These are phyloP conservation scores for Eubasilissa regina DNA, from an alignment of 1,140 invertebrate genomes.

Conservation along the genomic window DNA sequence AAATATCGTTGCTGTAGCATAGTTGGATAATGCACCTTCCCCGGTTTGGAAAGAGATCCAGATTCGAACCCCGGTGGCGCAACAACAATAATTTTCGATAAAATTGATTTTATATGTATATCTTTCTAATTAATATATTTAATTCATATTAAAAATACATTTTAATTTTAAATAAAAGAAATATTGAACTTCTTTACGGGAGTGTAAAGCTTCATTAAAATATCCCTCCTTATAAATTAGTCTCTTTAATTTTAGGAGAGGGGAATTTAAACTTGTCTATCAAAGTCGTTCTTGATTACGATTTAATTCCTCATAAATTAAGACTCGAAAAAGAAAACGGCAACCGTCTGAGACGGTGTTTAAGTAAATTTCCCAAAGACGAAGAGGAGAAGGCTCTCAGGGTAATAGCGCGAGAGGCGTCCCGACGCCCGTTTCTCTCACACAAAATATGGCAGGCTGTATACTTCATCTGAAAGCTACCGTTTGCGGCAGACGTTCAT, in stretches of 20 bases:
- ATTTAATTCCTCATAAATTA: constrained; percentile 58
- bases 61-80: too few species aligned
- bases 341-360: constrained; percentile 38
- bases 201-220: background rate
- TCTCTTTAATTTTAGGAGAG: constrained; percentile 5
- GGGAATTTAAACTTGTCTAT: constrained; percentile 46
- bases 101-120: too few species aligned
- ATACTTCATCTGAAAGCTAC: constrained; percentile 14
- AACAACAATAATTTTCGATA: too few species aligned
- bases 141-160: too few species aligned
- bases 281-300: constrained; percentile 59
- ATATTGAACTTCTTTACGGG: too few species aligned
- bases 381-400: constrained; percentile 31
- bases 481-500: constrained; percentile 36
- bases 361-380: constrained; percentile 40
- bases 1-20: too few species aligned
- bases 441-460: constrained; percentile 21
- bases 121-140: too few species aligned
- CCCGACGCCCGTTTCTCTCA: constrained; percentile 20
- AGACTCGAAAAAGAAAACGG: constrained; percentile 45
- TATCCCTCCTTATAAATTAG: constrained; percentile 13
- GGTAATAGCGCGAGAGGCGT: constrained; percentile 28
- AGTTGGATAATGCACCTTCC: too few species aligned
- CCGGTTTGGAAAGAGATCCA: too few species aligned
- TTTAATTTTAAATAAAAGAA: too few species aligned